Base-by-base conservation (phyloP, 1,140 invertebrate genomes). In the Trissolcus basalis region DNA sequence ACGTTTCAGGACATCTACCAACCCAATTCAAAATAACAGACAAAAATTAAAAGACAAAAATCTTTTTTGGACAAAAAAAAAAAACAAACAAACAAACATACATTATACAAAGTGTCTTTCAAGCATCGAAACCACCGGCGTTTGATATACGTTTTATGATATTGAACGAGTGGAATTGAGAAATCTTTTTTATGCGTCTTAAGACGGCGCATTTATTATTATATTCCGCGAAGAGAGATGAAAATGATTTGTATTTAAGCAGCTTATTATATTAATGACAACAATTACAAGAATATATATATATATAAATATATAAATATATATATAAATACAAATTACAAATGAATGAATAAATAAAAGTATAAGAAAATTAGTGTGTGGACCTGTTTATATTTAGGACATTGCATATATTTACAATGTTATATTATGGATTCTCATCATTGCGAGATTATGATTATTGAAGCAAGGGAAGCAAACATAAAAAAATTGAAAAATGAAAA, bases 21-120 rank as follows among this genome's bases (percentile, higher is more conserved):
- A 27, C 19, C 19, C 19, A 27, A 45, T 15, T 12, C 11, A 45
- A 15, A 45, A 45, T 8, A 48, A 48, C 19, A 48, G 16, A 48
- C 0, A 8, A 27, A 48, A 19, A 19, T 0, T 1, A 32, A 55
- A 63, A 41, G 14, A 14, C 12, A 56, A 56, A 5, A 16, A 15
- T 13, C 4, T n/a, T 1, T 35, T 35, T 41, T 19, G 10, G 39
- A 36, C 19, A 54, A 65, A 47, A 64, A 6, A 53, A 53, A 47
- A 16, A 19, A 56, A 58, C 27, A 35, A 35, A 44, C 65, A 64
- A 67, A 60, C 54, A 73, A 70, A 63, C 51, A 14, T 64, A 77
- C 63, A 80, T 82, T 65, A 82, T 84, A 83, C 81, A 81, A 83
- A 84, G 82, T 85, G 81, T 86, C 80, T 84, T 85, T 85, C 79